Conservation (phyloP, 2,888 invertebrate genomes). For the Dimorphilus gyrociliatus region DNA sequence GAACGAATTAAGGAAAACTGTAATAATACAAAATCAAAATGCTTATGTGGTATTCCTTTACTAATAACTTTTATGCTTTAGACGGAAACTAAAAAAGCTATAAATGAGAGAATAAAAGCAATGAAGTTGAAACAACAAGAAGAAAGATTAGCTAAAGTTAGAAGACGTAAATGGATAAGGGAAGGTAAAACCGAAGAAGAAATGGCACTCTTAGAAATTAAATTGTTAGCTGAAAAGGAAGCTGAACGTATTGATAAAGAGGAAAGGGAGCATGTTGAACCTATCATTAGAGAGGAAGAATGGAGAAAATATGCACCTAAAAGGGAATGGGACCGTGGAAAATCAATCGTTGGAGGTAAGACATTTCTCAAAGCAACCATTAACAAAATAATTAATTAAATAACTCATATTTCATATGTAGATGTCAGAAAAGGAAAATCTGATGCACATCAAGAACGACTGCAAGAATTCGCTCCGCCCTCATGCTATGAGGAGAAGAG, state of each 20-base stretch:
- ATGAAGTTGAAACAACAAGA: constrained; percentile 30
- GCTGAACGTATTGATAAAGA: constrained; percentile 1
- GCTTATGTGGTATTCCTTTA: no score
- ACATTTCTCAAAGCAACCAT: no score
- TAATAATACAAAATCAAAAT: no score
- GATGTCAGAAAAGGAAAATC: no score
- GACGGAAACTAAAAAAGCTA: constrained; percentile 22
- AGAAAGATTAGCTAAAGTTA: constrained; percentile 39
- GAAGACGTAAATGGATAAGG: constrained; percentile 23
- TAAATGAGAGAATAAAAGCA: constrained; percentile 25
- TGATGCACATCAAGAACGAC: constrained; percentile 7
- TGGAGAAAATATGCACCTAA: constrained; percentile 7
- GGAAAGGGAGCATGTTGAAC: constrained; percentile 4
- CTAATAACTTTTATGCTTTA: no score
- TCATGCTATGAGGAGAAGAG: not conserved
- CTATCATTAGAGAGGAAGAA: constrained; percentile 7
- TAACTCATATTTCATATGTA: no score
- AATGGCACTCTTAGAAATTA: no score
- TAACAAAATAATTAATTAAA: no score
- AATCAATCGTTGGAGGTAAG: no score
- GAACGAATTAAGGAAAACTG: constrained; percentile 47
- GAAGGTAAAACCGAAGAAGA: constrained; percentile 9
- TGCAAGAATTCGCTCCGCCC: constrained; percentile 10
- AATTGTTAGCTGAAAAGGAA: not conserved
- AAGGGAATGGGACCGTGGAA: constrained; percentile 12